phyloP scores from a whole-genome alignment of 2,113 vertebrate species.

The Hippocampus barbouri region DNA sequence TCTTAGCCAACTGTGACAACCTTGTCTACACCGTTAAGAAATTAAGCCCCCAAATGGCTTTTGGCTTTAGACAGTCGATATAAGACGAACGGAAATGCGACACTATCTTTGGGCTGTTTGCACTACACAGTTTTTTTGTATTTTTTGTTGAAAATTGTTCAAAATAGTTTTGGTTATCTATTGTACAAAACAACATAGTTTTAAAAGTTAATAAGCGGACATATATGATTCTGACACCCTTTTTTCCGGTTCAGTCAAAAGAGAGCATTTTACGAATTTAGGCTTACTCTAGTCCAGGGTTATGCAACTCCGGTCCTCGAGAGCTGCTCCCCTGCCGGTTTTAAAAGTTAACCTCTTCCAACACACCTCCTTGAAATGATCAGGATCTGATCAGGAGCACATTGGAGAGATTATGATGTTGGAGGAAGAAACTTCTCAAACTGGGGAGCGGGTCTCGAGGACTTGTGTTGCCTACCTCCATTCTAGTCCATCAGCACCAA shows the following conservation, averaged over 20 bases:
- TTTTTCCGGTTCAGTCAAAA: neutral
- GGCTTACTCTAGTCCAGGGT: neutral
- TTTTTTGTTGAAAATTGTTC: neutral
- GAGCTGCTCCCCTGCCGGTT: too few species aligned
- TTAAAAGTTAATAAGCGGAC: neutral
- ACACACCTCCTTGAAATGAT: too few species aligned
- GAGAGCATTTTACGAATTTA: neutral
- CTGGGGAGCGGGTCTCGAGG: too few species aligned
- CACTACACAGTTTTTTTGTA: too few species aligned
- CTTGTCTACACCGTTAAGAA: constrained; percentile 56
- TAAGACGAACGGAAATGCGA: constrained; percentile 31
- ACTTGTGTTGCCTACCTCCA: too few species aligned
- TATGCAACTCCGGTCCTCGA: too few species aligned
- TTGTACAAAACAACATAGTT: neutral
- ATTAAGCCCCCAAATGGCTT: constrained; percentile 36
- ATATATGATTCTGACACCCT: neutral
- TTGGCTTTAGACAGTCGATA: constrained; percentile 35
- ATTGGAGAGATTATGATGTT: too few species aligned
- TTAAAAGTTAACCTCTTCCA: too few species aligned
- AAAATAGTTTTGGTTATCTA: neutral
- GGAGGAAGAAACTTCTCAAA: too few species aligned
- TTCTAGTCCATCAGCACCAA: neutral
- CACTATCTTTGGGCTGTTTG: neutral
- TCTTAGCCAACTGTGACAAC: constrained; percentile 62
- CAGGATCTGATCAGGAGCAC: too few species aligned